Base-by-base conservation (phyloP, 2,113 vertebrate genomes). In the Corythaeola cristata region DNA sequence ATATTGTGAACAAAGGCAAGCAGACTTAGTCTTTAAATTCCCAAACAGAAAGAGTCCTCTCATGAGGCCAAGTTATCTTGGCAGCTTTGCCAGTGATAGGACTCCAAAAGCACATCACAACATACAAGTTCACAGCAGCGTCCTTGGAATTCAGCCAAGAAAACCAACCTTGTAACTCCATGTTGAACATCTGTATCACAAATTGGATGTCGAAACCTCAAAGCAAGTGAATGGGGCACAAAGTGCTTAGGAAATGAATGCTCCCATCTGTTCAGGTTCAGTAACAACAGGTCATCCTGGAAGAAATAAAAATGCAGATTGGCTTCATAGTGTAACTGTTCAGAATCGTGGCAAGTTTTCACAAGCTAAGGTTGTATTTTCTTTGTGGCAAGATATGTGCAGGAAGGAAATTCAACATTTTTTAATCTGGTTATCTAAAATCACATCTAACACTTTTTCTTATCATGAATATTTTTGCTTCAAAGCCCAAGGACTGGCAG, bases 371-470 rank as follows among this genome's bases (percentile, higher is more conserved):
- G 72, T 60, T 84, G 71, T 60, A 33, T 83, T 85, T 92, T 93
- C 77, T 95, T 86, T 35, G 28, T 58, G 33, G 71, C 39, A 64
- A 89, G 62, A 56, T 2, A 28, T 0, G 30, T 17, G 13, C 83
- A 88, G 90, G 95, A 86, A 95, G 90, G 92, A 95, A 97, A 95
- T 37, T 60, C 90, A 97, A 86, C 90, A 94, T 76, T 96, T 97
- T 95, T 94, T 33, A 62, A 94, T 85, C 84, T 95, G 86, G 55
- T 56, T 80, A 76, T 97, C 88, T 92, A 89, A 96, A 95, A 88
- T 84, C 93, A 85, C 84, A 90, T 63, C 84, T 71, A 81, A 52
- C 6, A 22, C 59, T 58, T 96, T 95, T 90, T 94, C 90, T 83
- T 83, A 72, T 53, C 21, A 33, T 58, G 58, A 94, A 59, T 55